A percentile compares a stretch with the other conserved stretches of the same genome.
phyloP scores from a whole-genome alignment of 2,797 vertebrate species.

The Bucorvus abyssinicus region DNA sequence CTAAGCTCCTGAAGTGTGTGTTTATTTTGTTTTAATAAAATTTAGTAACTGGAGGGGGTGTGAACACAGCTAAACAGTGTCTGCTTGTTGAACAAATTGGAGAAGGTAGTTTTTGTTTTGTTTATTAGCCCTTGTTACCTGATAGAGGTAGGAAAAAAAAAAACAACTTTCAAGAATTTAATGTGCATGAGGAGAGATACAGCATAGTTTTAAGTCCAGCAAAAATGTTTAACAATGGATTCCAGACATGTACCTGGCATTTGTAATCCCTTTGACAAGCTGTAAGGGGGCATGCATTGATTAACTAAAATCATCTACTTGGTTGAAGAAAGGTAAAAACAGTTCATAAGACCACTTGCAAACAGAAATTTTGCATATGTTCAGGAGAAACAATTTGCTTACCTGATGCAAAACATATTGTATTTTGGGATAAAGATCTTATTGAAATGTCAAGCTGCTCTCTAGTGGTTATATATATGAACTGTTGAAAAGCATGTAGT shows the following conservation, averaged over 20 bases:
- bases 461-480: not conserved
- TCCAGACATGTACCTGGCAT: not conserved
- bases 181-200: not conserved
- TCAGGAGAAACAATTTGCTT: not conserved
- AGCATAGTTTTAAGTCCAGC: not conserved
- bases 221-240: not conserved
- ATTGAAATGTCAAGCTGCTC: conserved; percentile 2
- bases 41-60: not conserved
- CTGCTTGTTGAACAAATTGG: not conserved
- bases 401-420: not conserved
- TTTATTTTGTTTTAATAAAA: not conserved
- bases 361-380: not conserved
- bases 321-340: not conserved
- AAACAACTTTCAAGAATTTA: not conserved
- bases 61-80: not conserved
- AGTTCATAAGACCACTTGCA: not conserved
- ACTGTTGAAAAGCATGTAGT: not conserved
- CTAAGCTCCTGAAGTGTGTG: not conserved
- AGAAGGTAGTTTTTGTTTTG: not conserved
- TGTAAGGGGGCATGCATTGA: not conserved
- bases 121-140: not conserved
- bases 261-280: not conserved
- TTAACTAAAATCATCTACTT: not conserved
- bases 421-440: not conserved
- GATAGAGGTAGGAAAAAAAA: not conserved